Evolutionary conservation across 2,113 vertebrate genomes (phyloP).

Genomic region (Hippocampus abdominalis): DNA sequence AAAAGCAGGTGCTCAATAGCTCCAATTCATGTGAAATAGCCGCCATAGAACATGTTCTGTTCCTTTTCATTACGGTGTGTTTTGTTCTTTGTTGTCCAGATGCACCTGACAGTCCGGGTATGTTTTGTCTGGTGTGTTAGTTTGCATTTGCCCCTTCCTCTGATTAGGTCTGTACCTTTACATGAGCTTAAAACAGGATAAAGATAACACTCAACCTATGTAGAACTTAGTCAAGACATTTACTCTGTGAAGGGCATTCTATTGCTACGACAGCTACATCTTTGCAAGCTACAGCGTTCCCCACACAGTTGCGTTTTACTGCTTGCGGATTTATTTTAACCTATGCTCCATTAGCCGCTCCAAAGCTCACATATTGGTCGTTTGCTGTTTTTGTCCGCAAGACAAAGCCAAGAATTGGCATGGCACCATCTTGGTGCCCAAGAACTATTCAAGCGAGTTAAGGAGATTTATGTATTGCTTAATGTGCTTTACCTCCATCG

Average conservation of each 20-base stretch:
- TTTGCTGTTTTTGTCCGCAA: not conserved
- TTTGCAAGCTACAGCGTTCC: constrained; percentile 17
- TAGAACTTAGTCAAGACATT: constrained; percentile 11
- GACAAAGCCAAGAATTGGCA: not conserved
- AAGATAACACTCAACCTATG: constrained; percentile 29
- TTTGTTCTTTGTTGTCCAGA: constrained; percentile 71
- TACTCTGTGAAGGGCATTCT: constrained; percentile 12
- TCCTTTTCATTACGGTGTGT: constrained; percentile 62
- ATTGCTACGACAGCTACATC: constrained; percentile 36
- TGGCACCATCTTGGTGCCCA: not conserved
- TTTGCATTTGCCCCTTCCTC: constrained; percentile 41
- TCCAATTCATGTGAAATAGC: constrained; percentile 59
- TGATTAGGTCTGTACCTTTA: constrained; percentile 28
- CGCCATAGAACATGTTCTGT: constrained; percentile 57
- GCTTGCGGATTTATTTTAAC: not conserved
- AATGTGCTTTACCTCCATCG: too few species aligned
- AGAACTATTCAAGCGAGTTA: not conserved
- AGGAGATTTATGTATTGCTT: not conserved
- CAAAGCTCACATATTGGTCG: not conserved
- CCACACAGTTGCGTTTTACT: not conserved
- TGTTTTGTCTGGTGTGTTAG: constrained; percentile 66
- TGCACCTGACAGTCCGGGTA: constrained; percentile 72
- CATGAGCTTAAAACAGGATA: too few species aligned
- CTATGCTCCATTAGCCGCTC: not conserved
- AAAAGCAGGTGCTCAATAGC: constrained; percentile 54